Evolutionary conservation across 2,113 vertebrate species (phyloP), one percentile per base, ranked within the genome.

Genomic region (Rhombomys opimus): DNA sequence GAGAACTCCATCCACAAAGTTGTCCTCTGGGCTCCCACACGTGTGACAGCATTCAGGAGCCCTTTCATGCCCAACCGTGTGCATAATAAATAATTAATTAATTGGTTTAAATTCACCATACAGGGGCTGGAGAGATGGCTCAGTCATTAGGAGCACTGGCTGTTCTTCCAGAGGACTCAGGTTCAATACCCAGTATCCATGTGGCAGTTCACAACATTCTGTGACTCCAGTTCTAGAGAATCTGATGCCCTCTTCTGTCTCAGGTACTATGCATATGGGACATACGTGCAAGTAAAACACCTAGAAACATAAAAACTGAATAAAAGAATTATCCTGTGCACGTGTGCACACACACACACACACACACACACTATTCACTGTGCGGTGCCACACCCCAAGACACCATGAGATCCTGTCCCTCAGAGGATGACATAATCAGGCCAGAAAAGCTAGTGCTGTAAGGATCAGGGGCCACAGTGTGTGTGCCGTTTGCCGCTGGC

Each of bases 321-420:
- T 35, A n/a, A 73, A n/a, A 18, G 5, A 73, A 38, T 20, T 20
- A 38, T 73, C n/a, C 70, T 41, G 41, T 41, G 41, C 41, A 4
- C 41, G 41, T 4, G 4, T 41, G 41, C 41, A 41, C 61, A 22
- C 61, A 63, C 61, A 63, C 61, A 63, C 61, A 65, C 67, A 70
- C 32, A 70, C 32, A 6, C 13, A 6, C 32, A 7, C 32, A 14
- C 68, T 2, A 73, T 73, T 8, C 57, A 57, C 72, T 23, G 70
- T 11, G 5, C 80, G 46, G 30, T 1, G 15, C 1, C 0, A 14
- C 13, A 23, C 15, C 54, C 12, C 15, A 1, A 10, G 8, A 54
- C 7, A 35, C 46, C 32, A 0, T 13, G 57, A 7, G 18, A 4
- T 27, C 59, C 68, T 63, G 22, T 52, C 41, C 27, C 1, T 7